Evolutionary conservation across 1,140 invertebrate species (phyloP).

Genomic region (Branchinecta lindahli): DNA sequence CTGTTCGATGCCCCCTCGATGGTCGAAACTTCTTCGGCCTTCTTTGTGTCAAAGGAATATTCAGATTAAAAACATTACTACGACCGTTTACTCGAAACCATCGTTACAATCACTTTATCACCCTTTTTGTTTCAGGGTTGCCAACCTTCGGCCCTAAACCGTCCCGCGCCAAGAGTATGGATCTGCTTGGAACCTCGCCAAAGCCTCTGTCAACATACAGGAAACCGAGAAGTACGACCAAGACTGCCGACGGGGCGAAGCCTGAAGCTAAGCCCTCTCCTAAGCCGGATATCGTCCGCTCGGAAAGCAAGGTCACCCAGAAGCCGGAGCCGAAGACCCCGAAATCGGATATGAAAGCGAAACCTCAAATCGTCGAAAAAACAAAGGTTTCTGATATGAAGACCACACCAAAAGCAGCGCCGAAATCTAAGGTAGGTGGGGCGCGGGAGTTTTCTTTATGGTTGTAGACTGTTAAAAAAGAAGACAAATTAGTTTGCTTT

Average conservation of each 20-base stretch:
- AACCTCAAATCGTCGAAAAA: neutral
- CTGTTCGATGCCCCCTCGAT: no score
- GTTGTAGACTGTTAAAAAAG: no score
- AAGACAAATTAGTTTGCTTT: no score
- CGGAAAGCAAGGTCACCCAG: neutral
- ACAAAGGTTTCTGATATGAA: conserved; percentile 19
- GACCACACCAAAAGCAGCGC: conserved; percentile 14
- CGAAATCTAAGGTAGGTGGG: conserved; percentile 16
- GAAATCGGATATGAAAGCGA: neutral
- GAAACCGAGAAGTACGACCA: conserved; percentile 22
- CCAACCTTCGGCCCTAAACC: neutral
- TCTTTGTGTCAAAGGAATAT: no score
- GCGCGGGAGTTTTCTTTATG: no score
- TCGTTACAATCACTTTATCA: no score
- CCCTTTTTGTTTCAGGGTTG: neutral
- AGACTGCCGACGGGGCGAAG: neutral
- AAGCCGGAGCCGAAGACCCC: neutral
- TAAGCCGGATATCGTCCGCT: neutral
- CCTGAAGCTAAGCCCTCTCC: neutral
- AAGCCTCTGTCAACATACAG: conserved; percentile 23
- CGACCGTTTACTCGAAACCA: no score
- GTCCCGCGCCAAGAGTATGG: conserved; percentile 13
- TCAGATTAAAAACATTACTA: no score
- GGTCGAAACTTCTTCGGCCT: no score
- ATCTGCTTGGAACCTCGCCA: conserved; percentile 21